phyloP scores from a whole-genome alignment of 1,140 invertebrate genomes.

The Galleria mellonella region DNA sequence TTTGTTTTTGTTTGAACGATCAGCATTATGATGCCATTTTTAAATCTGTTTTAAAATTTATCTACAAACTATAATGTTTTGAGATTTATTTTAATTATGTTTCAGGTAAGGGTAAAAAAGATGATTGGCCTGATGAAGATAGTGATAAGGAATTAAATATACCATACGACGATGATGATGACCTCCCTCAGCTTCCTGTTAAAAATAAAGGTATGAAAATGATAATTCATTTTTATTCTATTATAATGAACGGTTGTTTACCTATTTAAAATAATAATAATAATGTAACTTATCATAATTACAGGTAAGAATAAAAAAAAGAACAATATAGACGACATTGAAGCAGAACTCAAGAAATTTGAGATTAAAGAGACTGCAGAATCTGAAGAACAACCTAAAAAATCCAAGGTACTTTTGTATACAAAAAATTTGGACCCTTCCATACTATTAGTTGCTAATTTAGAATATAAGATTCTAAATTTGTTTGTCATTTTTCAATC shows the following conservation, averaged over 20 bases:
- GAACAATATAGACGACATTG: constrained; percentile 58
- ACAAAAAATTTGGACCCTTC: no score
- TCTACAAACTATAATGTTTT: no score
- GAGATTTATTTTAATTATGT: constrained; percentile 3
- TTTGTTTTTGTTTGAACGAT: no score
- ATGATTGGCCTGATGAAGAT: constrained; percentile 49
- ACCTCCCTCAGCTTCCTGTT: constrained; percentile 31
- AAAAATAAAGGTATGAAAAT: constrained; percentile 44
- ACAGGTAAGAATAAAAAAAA: constrained; percentile 50
- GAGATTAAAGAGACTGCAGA: constrained; percentile 44
- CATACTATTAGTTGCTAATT: no score
- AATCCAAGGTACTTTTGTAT: constrained; percentile 30
- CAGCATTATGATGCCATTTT: no score
- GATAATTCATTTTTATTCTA: not conserved
- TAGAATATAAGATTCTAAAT: no score
- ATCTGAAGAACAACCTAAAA: constrained; percentile 10
- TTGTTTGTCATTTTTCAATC: no score
- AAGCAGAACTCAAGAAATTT: constrained; percentile 61
- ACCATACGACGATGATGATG: constrained; percentile 32
- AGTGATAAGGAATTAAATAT: constrained; percentile 55
- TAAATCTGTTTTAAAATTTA: no score
- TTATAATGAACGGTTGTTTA: not conserved
- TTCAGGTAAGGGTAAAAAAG: constrained; percentile 55
- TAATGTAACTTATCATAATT: no score
- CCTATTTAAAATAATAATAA: not conserved